Conservation (phyloP, 2,888 invertebrate species). For the Drosophila anceps region DNA sequence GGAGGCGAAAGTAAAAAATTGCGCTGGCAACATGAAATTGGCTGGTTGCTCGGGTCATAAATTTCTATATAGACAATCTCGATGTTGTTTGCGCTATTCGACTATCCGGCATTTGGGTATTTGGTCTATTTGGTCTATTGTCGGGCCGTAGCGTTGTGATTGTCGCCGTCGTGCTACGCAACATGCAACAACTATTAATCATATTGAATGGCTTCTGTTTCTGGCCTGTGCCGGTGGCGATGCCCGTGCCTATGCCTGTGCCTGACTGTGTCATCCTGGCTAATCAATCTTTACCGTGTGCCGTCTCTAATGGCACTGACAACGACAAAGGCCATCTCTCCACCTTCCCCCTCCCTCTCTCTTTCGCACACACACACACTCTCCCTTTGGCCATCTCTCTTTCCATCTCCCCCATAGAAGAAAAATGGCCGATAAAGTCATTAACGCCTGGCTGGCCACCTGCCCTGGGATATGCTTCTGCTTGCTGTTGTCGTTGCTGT, state of each 20-base stretch:
- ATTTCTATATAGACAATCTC: slow-evolving; percentile 64
- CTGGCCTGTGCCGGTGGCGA: slow-evolving; percentile 5
- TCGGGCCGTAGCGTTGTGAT: slow-evolving; percentile 34
- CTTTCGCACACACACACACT: slow-evolving; percentile 11
- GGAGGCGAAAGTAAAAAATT: slow-evolving; percentile 7
- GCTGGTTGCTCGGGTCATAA: slow-evolving; percentile 71
- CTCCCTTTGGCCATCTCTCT: slow-evolving; percentile 12
- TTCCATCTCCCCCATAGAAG: slow-evolving; percentile 36
- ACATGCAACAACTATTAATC: slow-evolving; percentile 75
- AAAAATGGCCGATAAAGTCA: slow-evolving; percentile 79
- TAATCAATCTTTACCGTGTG: slow-evolving; percentile 71
- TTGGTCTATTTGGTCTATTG: slow-evolving; percentile 35
- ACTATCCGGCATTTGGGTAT: slow-evolving; percentile 19
- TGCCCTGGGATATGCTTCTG: slow-evolving; percentile 38
- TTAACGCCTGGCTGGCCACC: slow-evolving; percentile 76
- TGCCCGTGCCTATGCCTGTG: slow-evolving; percentile 21
- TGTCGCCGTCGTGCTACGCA: slow-evolving; percentile 66
- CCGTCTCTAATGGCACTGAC: slow-evolving; percentile 61
- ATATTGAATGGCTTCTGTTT: slow-evolving; percentile 63
- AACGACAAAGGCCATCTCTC: slow-evolving; percentile 55
- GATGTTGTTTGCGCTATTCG: slow-evolving; percentile 51
- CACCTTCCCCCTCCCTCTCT: background rate
- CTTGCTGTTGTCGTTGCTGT: background rate
- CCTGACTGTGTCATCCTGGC: slow-evolving; percentile 67
- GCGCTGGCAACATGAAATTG: slow-evolving; percentile 70